Evolutionary conservation across 2,797 vertebrate species (phyloP).

Genomic region (Peromyscus attwateri): DNA sequence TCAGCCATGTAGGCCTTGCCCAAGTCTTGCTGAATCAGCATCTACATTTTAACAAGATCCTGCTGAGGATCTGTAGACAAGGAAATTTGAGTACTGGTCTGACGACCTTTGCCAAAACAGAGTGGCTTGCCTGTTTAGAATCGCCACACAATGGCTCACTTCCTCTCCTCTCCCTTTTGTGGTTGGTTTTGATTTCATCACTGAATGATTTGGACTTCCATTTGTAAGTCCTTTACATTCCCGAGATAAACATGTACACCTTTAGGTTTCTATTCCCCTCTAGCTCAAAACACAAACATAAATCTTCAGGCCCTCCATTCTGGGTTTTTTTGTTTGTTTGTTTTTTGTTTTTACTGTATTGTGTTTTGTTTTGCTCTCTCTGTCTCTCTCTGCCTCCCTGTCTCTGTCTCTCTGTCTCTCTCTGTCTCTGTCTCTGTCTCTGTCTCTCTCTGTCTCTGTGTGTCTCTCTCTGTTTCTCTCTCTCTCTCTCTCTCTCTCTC

Average conservation of each 20-base stretch:
- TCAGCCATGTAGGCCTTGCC: background rate
- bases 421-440: background rate
- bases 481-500: background rate
- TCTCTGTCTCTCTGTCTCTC: background rate
- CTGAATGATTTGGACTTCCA: constrained; percentile 57
- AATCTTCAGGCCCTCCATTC: background rate
- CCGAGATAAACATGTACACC: constrained; percentile 59
- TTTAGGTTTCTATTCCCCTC: constrained; percentile 49
- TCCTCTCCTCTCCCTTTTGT: constrained; percentile 29
- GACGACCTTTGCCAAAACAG: constrained; percentile 19
- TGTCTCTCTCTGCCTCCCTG: background rate
- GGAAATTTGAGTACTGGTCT: background rate
- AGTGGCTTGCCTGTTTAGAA: constrained; percentile 10
- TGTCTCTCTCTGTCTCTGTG: background rate
- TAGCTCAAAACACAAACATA: constrained; percentile 55
- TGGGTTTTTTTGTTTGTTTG: too few relatives aligned
- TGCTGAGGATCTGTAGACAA: background rate
- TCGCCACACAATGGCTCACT: background rate
- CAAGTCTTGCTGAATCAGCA: background rate
- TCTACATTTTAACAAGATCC: constrained; percentile 30
- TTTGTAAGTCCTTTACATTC: constrained; percentile 61
- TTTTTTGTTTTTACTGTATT: background rate
- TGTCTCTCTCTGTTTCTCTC: background rate
- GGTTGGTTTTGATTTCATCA: constrained; percentile 41
- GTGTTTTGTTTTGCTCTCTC: background rate